phyloP scores from a whole-genome alignment of 1,140 invertebrate species.

The Drosophila repletoides region DNA sequence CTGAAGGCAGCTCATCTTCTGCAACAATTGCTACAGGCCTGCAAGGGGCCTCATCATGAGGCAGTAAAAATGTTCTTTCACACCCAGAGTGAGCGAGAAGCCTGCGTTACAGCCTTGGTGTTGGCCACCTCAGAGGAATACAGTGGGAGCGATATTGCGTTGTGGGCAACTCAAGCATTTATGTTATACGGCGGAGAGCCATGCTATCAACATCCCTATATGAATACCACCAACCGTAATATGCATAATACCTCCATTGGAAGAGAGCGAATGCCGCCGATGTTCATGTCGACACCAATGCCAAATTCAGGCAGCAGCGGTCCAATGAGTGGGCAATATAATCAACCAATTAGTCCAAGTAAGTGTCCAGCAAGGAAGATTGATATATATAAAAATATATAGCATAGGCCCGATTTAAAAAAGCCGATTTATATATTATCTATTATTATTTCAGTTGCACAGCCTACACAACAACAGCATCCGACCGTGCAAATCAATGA shows the following conservation, averaged over 20 bases:
- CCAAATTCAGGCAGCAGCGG: conserved; percentile 31
- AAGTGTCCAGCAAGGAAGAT: conserved; percentile 7
- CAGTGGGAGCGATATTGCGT: conserved; percentile 88
- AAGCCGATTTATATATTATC: background rate
- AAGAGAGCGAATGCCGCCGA: conserved; percentile 48
- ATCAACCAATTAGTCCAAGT: conserved; percentile 70
- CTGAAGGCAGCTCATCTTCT: conserved; percentile 93
- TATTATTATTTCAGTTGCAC: conserved; percentile 36
- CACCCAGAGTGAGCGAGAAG: conserved; percentile 91
- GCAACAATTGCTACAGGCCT: conserved; percentile 90
- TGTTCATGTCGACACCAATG: conserved; percentile 81
- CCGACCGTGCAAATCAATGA: conserved; percentile 22
- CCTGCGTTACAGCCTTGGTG: conserved; percentile 93
- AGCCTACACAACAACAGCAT: conserved; percentile 45
- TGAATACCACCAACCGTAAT: conserved; percentile 44
- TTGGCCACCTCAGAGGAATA: conserved; percentile 89
- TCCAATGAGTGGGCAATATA: conserved; percentile 30
- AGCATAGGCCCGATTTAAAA: too few species aligned
- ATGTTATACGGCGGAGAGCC: conserved; percentile 94
- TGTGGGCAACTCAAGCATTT: conserved; percentile 96
- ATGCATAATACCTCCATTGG: conserved; percentile 42
- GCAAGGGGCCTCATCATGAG: conserved; percentile 92
- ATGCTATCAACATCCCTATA: conserved; percentile 48
- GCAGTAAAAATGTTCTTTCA: conserved; percentile 93
- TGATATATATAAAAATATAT: background rate